Conservation (phyloP, 2,113 vertebrate genomes). For the Rattus norvegicus region DNA sequence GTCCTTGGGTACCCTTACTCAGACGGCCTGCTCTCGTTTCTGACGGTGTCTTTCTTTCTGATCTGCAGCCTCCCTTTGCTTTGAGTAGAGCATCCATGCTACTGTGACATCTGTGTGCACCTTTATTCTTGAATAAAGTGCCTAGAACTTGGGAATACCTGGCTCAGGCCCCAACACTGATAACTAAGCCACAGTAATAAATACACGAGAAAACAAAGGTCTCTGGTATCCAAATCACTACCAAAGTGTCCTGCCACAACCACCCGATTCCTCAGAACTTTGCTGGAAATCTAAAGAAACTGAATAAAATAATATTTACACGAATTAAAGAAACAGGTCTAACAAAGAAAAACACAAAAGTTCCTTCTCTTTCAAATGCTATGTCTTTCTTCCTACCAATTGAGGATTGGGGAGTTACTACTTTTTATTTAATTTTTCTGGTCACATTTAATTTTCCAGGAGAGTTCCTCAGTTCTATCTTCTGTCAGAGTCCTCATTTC, state of each 20-base stretch:
- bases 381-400: neutral
- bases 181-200: neutral
- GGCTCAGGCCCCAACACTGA: no score
- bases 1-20: neutral
- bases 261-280: neutral
- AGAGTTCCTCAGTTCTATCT: neutral
- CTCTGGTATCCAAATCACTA: neutral
- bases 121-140: neutral
- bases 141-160: neutral
- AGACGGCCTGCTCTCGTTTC: neutral
- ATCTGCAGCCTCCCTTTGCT: neutral
- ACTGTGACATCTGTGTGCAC: neutral
- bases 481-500: conserved; percentile 36
- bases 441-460: neutral
- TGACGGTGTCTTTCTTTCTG: neutral
- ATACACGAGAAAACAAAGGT: neutral
- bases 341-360: conserved; percentile 32
- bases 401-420: neutral
- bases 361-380: conserved; percentile 5
- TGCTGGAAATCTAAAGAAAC: neutral
- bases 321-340: neutral
- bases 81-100: neutral
- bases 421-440: neutral
- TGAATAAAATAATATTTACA: conserved; percentile 13
- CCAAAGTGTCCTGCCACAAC: neutral